Evolutionary conservation across 2,797 vertebrate species (phyloP), one percentile per base, ranked within the genome.

Genomic region (Pteronotus mesoamericanus): DNA sequence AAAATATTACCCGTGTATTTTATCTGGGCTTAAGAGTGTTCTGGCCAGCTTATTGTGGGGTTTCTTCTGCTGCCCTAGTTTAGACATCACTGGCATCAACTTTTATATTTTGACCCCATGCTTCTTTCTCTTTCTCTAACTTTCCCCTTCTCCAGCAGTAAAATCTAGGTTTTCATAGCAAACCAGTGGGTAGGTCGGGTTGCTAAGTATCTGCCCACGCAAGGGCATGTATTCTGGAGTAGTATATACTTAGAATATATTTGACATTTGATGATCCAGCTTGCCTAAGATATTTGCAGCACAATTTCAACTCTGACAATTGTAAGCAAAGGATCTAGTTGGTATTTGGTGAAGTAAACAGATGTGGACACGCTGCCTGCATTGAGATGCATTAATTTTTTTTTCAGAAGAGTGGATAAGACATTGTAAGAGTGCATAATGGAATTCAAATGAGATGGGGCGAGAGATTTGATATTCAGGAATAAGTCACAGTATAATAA

Each of bases 191-290:
- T 93, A 51, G 22, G n/a, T 78, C 55, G 79, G 79, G 89, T 89
- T 97, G 74, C 77, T 89, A 89, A 96, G 71, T 37, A 18, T 72
- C 89, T 95, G 51, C 15, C 53, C 21, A 6, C 9, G 59, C 46
- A 94, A 97, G 64, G 39, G 48, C 16, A 9, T 59, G 48, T 92
- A 34, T 71, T 95, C 64, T 48, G 71, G 55, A 95, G 34, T 12
- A 57, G 61, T 26, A 37, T 59, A 42, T 55, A 87, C 96, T 97
- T 94, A 92, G 42, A 64, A 16, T 64, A 64, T 66, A 55, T 37
- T 91, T 97, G 86, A 77, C 75, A 78, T 51, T 96, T 97, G 82
- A 89, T 89, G 80, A 96, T 85, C 55, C 94, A 74, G 29, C 89
- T 88, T 57, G 8, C 83, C 91, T 77, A 86, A 95, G 94, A 91